These are phyloP conservation scores for Acrocephalus arundinaceus DNA, from an alignment of 2,113 vertebrate species.

Conservation along the genomic window DNA sequence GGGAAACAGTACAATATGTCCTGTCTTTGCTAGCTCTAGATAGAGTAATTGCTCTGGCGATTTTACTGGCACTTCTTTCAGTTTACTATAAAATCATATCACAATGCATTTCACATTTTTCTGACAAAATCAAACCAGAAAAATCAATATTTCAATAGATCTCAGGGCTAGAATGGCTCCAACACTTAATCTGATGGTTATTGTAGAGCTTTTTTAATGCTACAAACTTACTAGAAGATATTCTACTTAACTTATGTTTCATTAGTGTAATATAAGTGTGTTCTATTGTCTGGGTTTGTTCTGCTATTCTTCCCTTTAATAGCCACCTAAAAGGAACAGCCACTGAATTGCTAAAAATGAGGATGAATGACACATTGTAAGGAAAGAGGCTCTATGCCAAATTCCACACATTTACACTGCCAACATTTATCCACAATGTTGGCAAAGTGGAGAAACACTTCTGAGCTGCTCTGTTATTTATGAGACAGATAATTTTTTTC, in stretches of 20 bases:
- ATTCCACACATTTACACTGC: constrained; percentile 58
- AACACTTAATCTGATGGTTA: neutral
- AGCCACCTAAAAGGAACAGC: constrained; percentile 1
- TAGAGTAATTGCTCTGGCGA: neutral
- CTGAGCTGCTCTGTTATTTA: constrained; percentile 54
- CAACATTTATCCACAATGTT: constrained; percentile 59
- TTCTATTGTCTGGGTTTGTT: neutral
- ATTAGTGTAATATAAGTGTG: neutral
- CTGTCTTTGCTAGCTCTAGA: neutral
- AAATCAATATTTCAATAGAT: neutral
- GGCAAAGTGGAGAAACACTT: constrained; percentile 40
- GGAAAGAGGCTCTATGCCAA: constrained; percentile 34
- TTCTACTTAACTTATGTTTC: neutral
- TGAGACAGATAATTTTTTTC: constrained; percentile 1
- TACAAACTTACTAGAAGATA: neutral
- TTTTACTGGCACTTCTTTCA: neutral
- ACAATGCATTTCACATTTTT: neutral
- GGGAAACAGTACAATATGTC: neutral
- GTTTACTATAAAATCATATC: neutral
- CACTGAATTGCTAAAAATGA: constrained; percentile 51
- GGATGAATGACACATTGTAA: constrained; percentile 58
- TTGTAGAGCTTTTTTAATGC: neutral
- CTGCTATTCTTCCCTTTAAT: constrained; percentile 8
- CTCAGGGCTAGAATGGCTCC: fast-evolving
- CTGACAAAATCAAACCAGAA: neutral